These are phyloP conservation scores for Chrysolina haemoptera DNA, from an alignment of 2,888 invertebrate genomes.

Conservation along the genomic window DNA sequence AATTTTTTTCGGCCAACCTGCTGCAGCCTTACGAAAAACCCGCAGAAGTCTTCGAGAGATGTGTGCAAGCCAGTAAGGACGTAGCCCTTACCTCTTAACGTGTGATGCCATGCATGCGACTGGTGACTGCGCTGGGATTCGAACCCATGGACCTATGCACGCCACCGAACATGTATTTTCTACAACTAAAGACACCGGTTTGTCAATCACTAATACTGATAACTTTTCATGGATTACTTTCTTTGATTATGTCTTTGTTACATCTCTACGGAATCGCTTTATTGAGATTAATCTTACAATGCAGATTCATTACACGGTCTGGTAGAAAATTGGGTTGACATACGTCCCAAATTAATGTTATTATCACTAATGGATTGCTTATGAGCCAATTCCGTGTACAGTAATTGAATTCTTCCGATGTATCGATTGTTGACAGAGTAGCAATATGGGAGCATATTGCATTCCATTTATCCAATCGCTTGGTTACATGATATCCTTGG, in stretches of 20 bases:
- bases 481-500: neutral
- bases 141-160: no score
- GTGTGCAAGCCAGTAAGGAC: no score
- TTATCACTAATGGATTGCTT: conserved; percentile 12
- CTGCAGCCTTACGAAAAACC: no score
- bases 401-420: conserved; percentile 10
- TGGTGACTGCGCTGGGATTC: no score
- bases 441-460: conserved; percentile 7
- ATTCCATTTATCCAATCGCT: neutral
- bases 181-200: no score
- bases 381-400: neutral
- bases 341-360: conserved; percentile 17
- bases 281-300: neutral
- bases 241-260: neutral
- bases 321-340: neutral
- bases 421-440: neutral
- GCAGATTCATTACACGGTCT: neutral
- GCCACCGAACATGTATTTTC: no score
- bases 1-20: no score
- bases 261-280: neutral
- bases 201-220: no score
- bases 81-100: no score
- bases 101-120: no score
- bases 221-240: neutral
- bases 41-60: no score